Base-by-base conservation (phyloP, 1,140 invertebrate species). In the Musca domestica region DNA sequence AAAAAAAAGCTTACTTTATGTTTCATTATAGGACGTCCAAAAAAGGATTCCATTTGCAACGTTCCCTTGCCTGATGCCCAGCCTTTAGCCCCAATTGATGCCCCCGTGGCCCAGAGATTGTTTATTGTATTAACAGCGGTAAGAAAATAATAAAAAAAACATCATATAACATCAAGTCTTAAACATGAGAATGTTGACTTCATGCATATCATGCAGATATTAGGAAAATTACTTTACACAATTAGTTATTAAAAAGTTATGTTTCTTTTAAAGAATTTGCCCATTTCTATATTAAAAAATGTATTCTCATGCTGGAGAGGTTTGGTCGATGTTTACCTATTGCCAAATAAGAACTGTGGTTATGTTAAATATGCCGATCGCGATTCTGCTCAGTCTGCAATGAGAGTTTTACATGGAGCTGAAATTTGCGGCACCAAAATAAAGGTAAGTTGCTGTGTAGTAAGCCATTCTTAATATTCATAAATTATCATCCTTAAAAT, bases 221-320 rank as follows among this genome's bases (percentile, higher is more conserved):
- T n/a, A n/a, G n/a, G 41, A 15, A 9, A 9, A 47, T 47, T 47
- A 30, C 27, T 0, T 61, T 54, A 34, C 15, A 67, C 72, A 20
- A 52, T 15, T 67, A 80, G 72, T 87, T 87, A 72, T 92, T 56
- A 10, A 10, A 22, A 47, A 9, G 41, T 47, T 17, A 12, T 9
- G 9, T 61, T 4, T 51, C 5, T 14, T 94, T 89, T 86, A 89
- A 47, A 51, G 69, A 89, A 93, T 61, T 91, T 94, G 17, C 89
- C 92, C 1, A 86, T 90, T 61, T 86, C 89, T 70, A 88, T 91
- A 17, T 85, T 98, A 77, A 89, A 90, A 75, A 94, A 96, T 83
- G 88, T 92, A 2, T 98, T 98, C 80, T 92, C 91, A 74, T 87
- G 95, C 74, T 96, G 96, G 86, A 94, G 94, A 15, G 90, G 93